phyloP scores from a whole-genome alignment of 2,797 vertebrate species.

The Gouania willdenowi region DNA sequence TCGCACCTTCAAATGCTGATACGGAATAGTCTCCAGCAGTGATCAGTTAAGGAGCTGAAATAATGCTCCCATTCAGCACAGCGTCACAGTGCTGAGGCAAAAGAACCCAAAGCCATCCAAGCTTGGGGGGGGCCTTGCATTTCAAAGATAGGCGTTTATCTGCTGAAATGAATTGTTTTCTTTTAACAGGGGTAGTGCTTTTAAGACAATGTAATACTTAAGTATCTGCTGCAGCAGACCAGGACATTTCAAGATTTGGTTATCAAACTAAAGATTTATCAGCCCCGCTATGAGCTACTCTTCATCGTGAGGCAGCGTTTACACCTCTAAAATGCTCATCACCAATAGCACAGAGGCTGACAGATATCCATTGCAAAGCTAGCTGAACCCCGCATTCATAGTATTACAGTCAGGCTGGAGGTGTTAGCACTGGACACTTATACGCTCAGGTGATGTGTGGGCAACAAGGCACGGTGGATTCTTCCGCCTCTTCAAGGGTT shows the following conservation, averaged over 20 bases:
- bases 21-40: slow-evolving; percentile 60
- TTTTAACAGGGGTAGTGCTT: slow-evolving; percentile 53
- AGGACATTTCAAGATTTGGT: slow-evolving; percentile 12
- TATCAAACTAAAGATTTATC: slow-evolving; percentile 1
- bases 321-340: slow-evolving; percentile 25
- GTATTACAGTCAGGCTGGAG: slow-evolving; percentile 59
- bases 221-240: slow-evolving; percentile 20
- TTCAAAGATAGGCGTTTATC: slow-evolving; percentile 66
- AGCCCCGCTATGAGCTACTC: slow-evolving; percentile 2
- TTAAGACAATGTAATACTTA: slow-evolving; percentile 53
- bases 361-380: slow-evolving; percentile 40
- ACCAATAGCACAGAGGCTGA: slow-evolving; percentile 13
- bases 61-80: slow-evolving; percentile 55
- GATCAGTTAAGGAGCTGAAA: slow-evolving; percentile 70
- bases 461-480: slow-evolving; percentile 50
- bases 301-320: slow-evolving; percentile 19
- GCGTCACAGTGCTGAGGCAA: slow-evolving; percentile 29
- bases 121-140: slow-evolving; percentile 43
- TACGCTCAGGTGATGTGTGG: slow-evolving; percentile 58
- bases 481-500: slow-evolving; percentile 62
- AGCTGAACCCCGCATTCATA: slow-evolving; percentile 53
- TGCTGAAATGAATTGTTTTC: slow-evolving; percentile 47
- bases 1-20: slow-evolving; percentile 70
- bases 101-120: slow-evolving; percentile 42
- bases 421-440: slow-evolving; percentile 46